A percentile compares a stretch with the other conserved stretches of the same genome.
Evolutionary conservation across 2,888 invertebrate species (phyloP).

Genomic region (Masnerella sp.): DNA sequence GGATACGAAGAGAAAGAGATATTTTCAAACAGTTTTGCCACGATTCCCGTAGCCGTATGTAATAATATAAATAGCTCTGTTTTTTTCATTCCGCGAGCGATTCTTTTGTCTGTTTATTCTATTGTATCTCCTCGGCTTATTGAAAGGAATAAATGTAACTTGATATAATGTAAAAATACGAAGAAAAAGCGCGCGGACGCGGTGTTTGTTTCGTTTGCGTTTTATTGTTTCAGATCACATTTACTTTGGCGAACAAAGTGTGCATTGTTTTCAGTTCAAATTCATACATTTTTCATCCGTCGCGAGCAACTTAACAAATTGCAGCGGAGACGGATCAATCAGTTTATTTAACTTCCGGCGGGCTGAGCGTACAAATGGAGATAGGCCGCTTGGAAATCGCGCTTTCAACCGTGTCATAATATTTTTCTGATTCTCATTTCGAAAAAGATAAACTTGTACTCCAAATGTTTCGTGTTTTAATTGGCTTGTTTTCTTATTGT

Average conservation of each 20-base stretch:
- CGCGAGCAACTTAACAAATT: constrained; percentile 39
- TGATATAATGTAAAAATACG: constrained; percentile 37
- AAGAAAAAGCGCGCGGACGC: constrained; percentile 27
- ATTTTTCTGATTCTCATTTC: not conserved
- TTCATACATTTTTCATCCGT: constrained; percentile 48
- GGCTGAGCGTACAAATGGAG: constrained; percentile 9
- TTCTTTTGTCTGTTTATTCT: constrained; percentile 48
- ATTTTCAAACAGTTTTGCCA: constrained; percentile 20
- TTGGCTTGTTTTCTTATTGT: no score
- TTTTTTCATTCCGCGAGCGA: constrained; percentile 20
- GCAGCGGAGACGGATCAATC: constrained; percentile 28
- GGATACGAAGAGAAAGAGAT: not conserved
- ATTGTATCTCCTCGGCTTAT: constrained; percentile 37
- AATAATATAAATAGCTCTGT: constrained; percentile 44
- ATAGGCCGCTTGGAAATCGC: not conserved
- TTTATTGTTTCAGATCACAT: constrained; percentile 45
- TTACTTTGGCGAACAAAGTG: constrained; percentile 34
- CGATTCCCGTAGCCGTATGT: constrained; percentile 11
- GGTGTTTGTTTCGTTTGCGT: constrained; percentile 18
- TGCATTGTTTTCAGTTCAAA: constrained; percentile 39
- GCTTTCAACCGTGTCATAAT: not conserved
- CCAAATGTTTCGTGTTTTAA: no score
- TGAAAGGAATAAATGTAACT: constrained; percentile 50
- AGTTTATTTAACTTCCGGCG: constrained; percentile 31
- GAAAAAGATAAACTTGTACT: no score